Evolutionary conservation across 2,113 vertebrate genomes (phyloP), one percentile per base, ranked within the genome.

Genomic region (Gobio gobio): DNA sequence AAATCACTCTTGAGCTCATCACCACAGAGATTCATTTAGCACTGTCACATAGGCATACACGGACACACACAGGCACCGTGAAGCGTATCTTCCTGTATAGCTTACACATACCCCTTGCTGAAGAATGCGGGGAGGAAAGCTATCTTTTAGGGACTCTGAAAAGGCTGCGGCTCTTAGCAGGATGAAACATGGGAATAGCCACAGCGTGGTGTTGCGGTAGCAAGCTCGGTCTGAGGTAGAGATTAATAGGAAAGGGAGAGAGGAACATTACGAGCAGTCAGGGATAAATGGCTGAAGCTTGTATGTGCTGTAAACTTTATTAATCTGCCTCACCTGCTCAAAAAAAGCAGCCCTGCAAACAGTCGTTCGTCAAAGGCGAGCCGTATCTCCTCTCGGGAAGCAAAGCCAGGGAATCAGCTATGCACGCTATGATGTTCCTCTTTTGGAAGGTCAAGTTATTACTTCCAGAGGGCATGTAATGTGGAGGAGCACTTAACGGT

Each of bases 261-360:
- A 45, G 54, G 81, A 56, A 74, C 82, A 83, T 86, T 84, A 87
- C 79, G 58, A 59, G 63, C 59, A 77, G 33, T 84, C 84, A 83
- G 72, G 76, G 84, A 89, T 89, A 86, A 86, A 89, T 83, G 68
- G 81, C 45, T 73, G 10, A 77, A 86, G 24, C 77, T 82, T 86
- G 63, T 86, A 81, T 81, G 83, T 73, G 70, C 61, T 83, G 77
- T 87, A 87, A 84, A 36, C 86, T 76, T 89, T 87, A 77, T 89
- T 87, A 86, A 73, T 86, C 86, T 87, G 43, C 68, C 43, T 85
- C 80, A 72, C 68, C 76, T 86, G 79, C 29, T 54, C 80, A 77
- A 68, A 85, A 85, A 85, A 58, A 83, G 12, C 58, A 77, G 10
- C 51, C 14, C 78, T 12, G 78, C 59, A n/a, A 29, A 51, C 49